phyloP scores from a whole-genome alignment of 2,113 vertebrate genomes.

The Sinocyclocheilus anshuiensis region DNA sequence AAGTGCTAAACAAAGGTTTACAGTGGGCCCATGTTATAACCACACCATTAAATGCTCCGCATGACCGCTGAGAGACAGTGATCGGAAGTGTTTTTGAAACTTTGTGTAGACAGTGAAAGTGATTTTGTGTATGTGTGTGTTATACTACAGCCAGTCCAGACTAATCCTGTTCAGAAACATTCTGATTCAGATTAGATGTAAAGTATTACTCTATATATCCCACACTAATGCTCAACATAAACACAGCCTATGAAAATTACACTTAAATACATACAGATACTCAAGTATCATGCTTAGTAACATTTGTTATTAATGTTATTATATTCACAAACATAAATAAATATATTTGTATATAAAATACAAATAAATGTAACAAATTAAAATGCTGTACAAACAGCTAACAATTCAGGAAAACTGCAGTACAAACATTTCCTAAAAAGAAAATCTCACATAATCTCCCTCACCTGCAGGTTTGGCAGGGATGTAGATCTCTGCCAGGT shows the following conservation, averaged over 20 bases:
- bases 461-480: constrained; percentile 2
- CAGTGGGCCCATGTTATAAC: not conserved
- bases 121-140: not conserved
- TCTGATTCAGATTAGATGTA: constrained; percentile 28
- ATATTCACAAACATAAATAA: not conserved
- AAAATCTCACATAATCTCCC: not conserved
- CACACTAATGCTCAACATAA: constrained; percentile 2
- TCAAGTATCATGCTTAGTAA: not conserved
- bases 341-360: not conserved
- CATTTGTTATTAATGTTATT: not conserved
- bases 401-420: not conserved
- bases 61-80: not conserved
- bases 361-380: not conserved
- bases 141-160: not conserved
- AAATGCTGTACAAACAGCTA: not conserved
- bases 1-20: not conserved
- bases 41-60: not conserved
- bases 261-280: not conserved
- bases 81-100: not conserved
- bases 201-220: constrained; percentile 2
- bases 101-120: not conserved
- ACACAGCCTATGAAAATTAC: not conserved
- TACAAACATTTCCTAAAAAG: not conserved
- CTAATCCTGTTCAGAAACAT: constrained; percentile 38
- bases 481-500: not conserved